Base-by-base conservation (phyloP, 53 echinoderm and acorn worm genomes). In the Actinopyga echinites region DNA sequence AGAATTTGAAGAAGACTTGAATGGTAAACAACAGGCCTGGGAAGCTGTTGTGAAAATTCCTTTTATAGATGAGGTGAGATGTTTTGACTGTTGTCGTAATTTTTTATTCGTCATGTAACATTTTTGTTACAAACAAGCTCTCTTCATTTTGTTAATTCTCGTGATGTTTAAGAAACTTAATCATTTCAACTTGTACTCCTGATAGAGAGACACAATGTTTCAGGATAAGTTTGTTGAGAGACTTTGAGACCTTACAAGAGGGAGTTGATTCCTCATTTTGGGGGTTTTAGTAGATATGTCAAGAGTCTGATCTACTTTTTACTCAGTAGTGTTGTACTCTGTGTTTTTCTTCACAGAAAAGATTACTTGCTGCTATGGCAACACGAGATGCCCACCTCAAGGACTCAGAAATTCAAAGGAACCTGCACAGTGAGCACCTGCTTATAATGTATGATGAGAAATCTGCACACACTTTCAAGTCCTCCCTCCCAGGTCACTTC, bases 11-110 rank as follows among this genome's bases (percentile, higher is more conserved):
- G 88, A 88, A 25, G 99, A 99, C 65, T 89, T 95, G 63, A 99
- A 99, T 73, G 99, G 99, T 19, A 99, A 99, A 64, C 91, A 90
- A 32, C 94, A 94, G 75, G 67, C 92, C 1, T 99, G 99, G 99
- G 99, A 99, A 74, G 99, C 99, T 32, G 99, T 99, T 1, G 99
- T 99, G 30, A 89, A 95, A 37, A 99, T 99, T 61, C 99, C 99
- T 42, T 99, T 99, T 83, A 99, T 99, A n/a, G 91, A 94, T 78
- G 99, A 99, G 92, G 99, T 99, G 89, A 86, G 83, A 29, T 62
- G 3, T 49, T 49, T 3, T 13, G 49, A 49, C 1, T 49, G 13
- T 3, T 49, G 13, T 0, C 17, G 1, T 17, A 49, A 15, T 49
- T 13, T 49, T 49, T 13, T 10, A 49, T 49, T 17, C 49, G 7